Evolutionary conservation across 2,797 vertebrate genomes (phyloP), one percentile per base, ranked within the genome.

Genomic region (Rhyacichthys aspro): DNA sequence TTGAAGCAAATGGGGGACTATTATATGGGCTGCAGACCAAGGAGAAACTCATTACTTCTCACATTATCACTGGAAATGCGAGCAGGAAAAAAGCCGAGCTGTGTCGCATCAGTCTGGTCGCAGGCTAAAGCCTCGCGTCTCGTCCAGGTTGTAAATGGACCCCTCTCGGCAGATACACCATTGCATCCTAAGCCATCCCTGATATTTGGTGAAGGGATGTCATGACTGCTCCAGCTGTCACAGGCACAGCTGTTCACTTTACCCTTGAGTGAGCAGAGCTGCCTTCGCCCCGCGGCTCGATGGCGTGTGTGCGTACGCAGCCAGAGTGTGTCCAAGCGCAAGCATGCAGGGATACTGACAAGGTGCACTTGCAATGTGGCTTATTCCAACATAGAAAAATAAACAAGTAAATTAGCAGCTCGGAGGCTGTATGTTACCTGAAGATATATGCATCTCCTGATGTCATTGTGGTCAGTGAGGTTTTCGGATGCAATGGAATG

Each of bases 231-330:
- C 91, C 93, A 94, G 93, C 93, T 95, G 94, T 94, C 94, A 95
- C 77, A 80, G 92, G 55, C 94, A 94, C 94, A 97, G 94, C 93
- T 98, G 94, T 92, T 94, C 76, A 66, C 76, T 94, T 95, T 95
- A 92, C 92, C 88, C 92, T 91, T 90, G 92, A 95, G 87, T 93
- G 92, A 94, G 90, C 91, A 90, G 88, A 81, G 84, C 79, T 89
- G 84, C 74, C 63, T 85, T 90, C 85, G 83, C 92, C 93, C 92
- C 68, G 84, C 78, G 91, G 94, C 92, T 85, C 86, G 71, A 81
- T 81, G 72, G 45, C 83, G 86, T 74, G 92, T 77, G 79, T 45
- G 61, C 47, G 74, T 76, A 68, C 59, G 45, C 39, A 56, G 77
- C 23, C 11, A 48, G 70, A 74, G 82, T 77, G 79, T 78, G 69